Evolutionary conservation across 2,113 vertebrate species (phyloP).

Genomic region (Plecturocebus donacophilus): DNA sequence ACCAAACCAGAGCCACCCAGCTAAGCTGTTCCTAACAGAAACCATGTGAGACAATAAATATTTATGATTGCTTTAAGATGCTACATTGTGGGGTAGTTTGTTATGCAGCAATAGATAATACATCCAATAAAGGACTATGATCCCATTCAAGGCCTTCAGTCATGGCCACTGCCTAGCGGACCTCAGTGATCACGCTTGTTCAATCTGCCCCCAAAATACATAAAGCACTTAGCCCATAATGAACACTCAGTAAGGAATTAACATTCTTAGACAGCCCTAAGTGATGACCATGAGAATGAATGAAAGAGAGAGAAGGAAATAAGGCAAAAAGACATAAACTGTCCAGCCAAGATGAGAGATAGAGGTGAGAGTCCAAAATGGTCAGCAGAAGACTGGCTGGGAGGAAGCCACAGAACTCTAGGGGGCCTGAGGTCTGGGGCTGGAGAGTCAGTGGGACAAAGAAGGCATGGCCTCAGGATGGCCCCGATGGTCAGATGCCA

Average conservation of each 20-base stretch:
- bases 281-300: background rate
- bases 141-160: background rate
- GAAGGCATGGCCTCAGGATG: background rate
- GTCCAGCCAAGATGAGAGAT: background rate
- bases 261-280: background rate
- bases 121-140: background rate
- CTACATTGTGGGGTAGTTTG: background rate
- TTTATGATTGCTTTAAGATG: background rate
- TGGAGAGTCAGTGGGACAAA: background rate
- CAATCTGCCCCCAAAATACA: background rate
- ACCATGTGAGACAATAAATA: background rate
- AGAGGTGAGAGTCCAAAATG: background rate
- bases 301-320: background rate
- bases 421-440: background rate
- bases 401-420: background rate
- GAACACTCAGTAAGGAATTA: background rate
- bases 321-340: background rate
- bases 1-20: background rate
- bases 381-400: background rate
- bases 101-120: background rate
- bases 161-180: background rate
- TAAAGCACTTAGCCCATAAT: background rate
- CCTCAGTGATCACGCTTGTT: background rate
- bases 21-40: background rate
- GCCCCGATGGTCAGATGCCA: background rate